Evolutionary conservation across 2,797 vertebrate genomes (phyloP), one percentile per base, ranked within the genome.

Genomic region (Stomatorhinus walkeri): DNA sequence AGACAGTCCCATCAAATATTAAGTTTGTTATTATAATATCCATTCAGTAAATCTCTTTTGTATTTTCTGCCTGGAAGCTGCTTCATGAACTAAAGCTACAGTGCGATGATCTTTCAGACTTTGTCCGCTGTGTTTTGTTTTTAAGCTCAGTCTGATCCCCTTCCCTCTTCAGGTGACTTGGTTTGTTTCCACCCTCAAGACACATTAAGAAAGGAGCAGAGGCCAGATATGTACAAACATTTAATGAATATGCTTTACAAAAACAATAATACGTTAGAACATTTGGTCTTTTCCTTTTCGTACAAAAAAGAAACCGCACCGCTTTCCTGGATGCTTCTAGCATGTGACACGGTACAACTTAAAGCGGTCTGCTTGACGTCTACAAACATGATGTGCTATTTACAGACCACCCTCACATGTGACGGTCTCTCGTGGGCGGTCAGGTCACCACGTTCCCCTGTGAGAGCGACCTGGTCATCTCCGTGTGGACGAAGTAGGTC

Each of bases 401-500:
- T 95, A 95, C 94, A 93, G 94, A 94, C 93, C 40, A 49, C 12
- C 40, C 9, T 59, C 16, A 22, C 40, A n/a, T 43, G 19, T n/a
- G 40, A 12, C 9, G 43, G 14, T 7, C 72, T 76, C 12, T 40
- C 76, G 1, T n/a, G 0, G 76, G 32, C 14, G 36, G 46, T 99
- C 96, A 99, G 93, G 97, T 96, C 91, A 97, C 95, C 93, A 99
- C 88, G 0, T 97, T 98, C 93, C 97, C 97, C 93, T 98, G 98
- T 90, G 98, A 99, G 88, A 97, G 96, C 88, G 98, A 98, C 90
- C 97, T 95, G 85, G 96, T 97, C 97, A 99, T 98, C 94, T 99
- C 98, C 0, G 98, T 98, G 95, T 98, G 97, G 89, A 99, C 97
- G 90, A 98, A 99, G 93, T 96, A 99, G 9, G 98, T 99, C 95